phyloP scores from a whole-genome alignment of 2,888 invertebrate genomes.

The Apamea epomidion region DNA sequence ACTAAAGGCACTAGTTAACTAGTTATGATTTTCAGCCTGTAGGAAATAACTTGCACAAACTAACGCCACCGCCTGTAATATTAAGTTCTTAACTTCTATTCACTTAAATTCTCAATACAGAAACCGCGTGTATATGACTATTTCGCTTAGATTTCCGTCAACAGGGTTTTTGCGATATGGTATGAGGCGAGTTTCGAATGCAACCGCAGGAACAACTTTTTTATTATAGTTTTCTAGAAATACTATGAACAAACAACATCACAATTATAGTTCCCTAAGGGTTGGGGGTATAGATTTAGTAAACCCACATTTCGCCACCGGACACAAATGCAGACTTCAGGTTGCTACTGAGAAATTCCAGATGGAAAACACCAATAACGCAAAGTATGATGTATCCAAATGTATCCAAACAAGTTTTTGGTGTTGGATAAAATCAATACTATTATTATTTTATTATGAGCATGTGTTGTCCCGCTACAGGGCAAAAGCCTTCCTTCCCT shows the following conservation, averaged over 20 bases:
- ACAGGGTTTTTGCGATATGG: not conserved
- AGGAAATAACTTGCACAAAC: not conserved
- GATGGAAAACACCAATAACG: not conserved
- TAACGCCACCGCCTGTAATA: not conserved
- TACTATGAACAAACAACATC: not conserved
- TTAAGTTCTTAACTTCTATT: not conserved
- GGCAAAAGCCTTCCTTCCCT: not conserved
- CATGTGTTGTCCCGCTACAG: not conserved
- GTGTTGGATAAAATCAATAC: not conserved
- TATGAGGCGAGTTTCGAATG: not conserved
- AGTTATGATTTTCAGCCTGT: no score
- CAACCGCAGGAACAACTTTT: not conserved
- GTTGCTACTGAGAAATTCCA: not conserved
- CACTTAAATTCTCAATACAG: not conserved
- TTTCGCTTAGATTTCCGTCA: not conserved
- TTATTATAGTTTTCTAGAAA: not conserved
- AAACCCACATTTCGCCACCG: not conserved
- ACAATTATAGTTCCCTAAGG: not conserved
- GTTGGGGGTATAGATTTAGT: not conserved
- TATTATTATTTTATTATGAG: not conserved
- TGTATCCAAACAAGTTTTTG: not conserved
- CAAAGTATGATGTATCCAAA: not conserved
- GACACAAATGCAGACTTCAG: not conserved
- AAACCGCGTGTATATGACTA: not conserved
- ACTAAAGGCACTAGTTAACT: no score